Base-by-base conservation (phyloP, 2,797 vertebrate genomes). In the Babyrousa celebensis region DNA sequence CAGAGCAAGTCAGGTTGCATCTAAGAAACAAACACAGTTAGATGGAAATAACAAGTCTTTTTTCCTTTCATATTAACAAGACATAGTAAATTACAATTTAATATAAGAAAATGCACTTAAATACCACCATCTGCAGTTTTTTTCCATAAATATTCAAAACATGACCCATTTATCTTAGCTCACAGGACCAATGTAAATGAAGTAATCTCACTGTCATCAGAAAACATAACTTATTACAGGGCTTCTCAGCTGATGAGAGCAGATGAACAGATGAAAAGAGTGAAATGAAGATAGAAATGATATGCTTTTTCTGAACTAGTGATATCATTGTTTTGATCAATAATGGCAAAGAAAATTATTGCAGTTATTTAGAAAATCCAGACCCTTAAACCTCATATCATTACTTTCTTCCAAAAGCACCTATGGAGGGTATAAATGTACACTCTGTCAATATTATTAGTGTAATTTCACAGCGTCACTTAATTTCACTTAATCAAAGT, bases 71-170 rank as follows among this genome's bases (percentile, higher is more conserved):
- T 88, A 92, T 32, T 77, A 83, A 75, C 1, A 88, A 89, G 32
- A 80, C 52, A 80, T 29, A 75, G 20, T 72, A 89, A 93, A 91
- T 95, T 60, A 91, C 60, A 2, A 85, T 77, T 91, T 89, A 91
- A 95, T 89, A 40, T 5, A 87, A 84, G 65, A 96, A 95, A 93
- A 93, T 72, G 23, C 36, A 68, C 40, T 95, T 85, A 93, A 87
- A 48, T 56, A 91, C 74, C 84, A 71, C 72, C 80, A 60, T 85
- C 68, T 90, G 60, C 15, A 84, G 9, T 71, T 85, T 89, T 85
- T 85, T 75, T 92, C 75, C 54, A 70, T 95, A 97, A 97, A 94
- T 91, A 85, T 94, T 97, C 67, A 93, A 91, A 94, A 63, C 62
- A 87, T 82, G 86, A 65, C 71, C 62, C 75, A 91, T 92, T 96